phyloP scores from a whole-genome alignment of 2,888 invertebrate species.

The Drosophila anomelani region DNA sequence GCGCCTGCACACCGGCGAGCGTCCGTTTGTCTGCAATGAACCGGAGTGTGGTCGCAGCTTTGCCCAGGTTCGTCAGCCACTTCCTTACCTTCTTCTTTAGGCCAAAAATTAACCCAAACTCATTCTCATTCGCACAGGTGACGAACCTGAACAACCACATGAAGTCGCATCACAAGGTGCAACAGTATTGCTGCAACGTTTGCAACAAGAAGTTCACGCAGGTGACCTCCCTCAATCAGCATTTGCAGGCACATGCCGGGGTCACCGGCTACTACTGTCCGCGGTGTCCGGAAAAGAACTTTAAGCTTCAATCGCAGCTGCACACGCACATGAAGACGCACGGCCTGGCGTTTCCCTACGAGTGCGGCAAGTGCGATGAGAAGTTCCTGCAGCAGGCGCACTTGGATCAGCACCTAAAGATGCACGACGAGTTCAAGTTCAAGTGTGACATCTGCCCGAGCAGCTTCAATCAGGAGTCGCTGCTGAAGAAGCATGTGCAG shows the following conservation, averaged over 20 bases:
- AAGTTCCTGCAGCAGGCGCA: slow-evolving; percentile 84
- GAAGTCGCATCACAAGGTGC: slow-evolving; percentile 85
- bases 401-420: slow-evolving; percentile 84
- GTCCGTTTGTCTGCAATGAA: slow-evolving; percentile 85
- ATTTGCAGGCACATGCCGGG: slow-evolving; percentile 84
- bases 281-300: slow-evolving; percentile 84
- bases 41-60: slow-evolving; percentile 84
- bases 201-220: slow-evolving; percentile 85
- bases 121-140: slow-evolving; percentile 67
- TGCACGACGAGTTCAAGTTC: slow-evolving; percentile 85
- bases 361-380: slow-evolving; percentile 84
- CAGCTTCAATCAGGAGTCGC: slow-evolving; percentile 84
- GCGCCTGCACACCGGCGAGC: slow-evolving; percentile 84
- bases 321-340: slow-evolving; percentile 85
- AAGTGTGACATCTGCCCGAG: slow-evolving; percentile 85
- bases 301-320: slow-evolving; percentile 84
- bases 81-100: no score
- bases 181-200: slow-evolving; percentile 85
- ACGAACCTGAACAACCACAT: slow-evolving; percentile 85
- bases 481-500: slow-evolving; percentile 85
- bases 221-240: slow-evolving; percentile 85
- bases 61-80: slow-evolving; percentile 80
- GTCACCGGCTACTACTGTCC: slow-evolving; percentile 84
- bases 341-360: slow-evolving; percentile 84
- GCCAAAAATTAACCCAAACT: background rate